Evolutionary conservation across 2,888 invertebrate species (phyloP).

Genomic region (Eristalis intricaria): DNA sequence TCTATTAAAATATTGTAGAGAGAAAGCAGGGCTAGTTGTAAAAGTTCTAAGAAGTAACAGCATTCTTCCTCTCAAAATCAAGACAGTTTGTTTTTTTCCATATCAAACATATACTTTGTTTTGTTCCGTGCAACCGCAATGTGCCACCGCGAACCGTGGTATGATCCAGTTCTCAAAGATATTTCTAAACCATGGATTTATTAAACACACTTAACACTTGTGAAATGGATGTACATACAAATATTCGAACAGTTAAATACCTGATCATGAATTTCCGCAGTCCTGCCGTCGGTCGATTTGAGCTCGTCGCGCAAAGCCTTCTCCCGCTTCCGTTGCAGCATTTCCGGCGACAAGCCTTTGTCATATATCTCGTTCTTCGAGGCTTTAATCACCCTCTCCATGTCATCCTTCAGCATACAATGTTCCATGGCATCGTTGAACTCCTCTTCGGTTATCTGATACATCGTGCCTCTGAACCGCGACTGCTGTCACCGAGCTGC

Average conservation of each 20-base stretch:
- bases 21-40: too few relatives aligned
- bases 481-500: background rate
- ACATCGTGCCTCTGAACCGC: constrained; percentile 42
- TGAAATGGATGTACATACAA: background rate
- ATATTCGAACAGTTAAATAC: constrained; percentile 18
- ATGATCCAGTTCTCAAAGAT: too few relatives aligned
- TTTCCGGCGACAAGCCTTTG: constrained; percentile 39
- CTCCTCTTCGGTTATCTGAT: constrained; percentile 49
- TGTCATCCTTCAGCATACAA: constrained; percentile 50
- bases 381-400: constrained; percentile 40
- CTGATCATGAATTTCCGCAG: constrained; percentile 71
- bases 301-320: constrained; percentile 48
- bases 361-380: constrained; percentile 46
- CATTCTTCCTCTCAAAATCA: too few relatives aligned
- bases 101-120: too few relatives aligned
- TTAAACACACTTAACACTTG: too few relatives aligned
- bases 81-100: too few relatives aligned
- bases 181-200: too few relatives aligned
- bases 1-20: too few relatives aligned
- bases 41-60: too few relatives aligned
- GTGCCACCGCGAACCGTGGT: too few relatives aligned
- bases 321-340: constrained; percentile 48
- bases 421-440: constrained; percentile 31
- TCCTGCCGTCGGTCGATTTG: constrained; percentile 69
- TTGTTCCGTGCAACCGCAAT: too few relatives aligned